Evolutionary conservation across 2,797 vertebrate genomes (phyloP).

Genomic region (Scomberomorus guttatus): DNA sequence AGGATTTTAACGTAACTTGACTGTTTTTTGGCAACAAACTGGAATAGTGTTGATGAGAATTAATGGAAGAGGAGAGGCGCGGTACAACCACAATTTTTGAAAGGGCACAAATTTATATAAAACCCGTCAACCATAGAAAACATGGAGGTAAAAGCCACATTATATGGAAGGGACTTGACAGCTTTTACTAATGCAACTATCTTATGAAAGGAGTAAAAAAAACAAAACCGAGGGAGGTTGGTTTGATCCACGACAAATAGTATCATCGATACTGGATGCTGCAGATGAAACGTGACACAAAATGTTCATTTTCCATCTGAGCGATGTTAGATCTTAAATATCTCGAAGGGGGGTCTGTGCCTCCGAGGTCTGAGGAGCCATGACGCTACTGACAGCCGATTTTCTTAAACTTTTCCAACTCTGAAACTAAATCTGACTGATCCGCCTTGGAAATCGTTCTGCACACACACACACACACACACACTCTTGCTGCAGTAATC

Average conservation of each 20-base stretch:
- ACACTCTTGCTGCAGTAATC: slow-evolving; percentile 42
- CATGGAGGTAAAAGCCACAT: slow-evolving; percentile 24
- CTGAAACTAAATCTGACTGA: slow-evolving; percentile 68
- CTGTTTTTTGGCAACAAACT: slow-evolving; percentile 42
- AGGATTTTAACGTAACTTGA: slow-evolving; percentile 49
- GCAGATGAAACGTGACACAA: slow-evolving; percentile 57
- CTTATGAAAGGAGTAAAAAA: neutral
- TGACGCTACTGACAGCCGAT: slow-evolving; percentile 59
- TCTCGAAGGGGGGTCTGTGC: slow-evolving; percentile 9
- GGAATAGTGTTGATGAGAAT: slow-evolving; percentile 45
- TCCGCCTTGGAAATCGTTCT: slow-evolving; percentile 37
- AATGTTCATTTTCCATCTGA: slow-evolving; percentile 61
- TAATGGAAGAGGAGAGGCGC: slow-evolving; percentile 31
- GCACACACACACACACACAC: neutral
- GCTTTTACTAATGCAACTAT: slow-evolving; percentile 29
- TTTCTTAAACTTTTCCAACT: slow-evolving; percentile 60
- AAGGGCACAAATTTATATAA: slow-evolving; percentile 26
- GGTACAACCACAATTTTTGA: slow-evolving; percentile 31
- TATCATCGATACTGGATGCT: slow-evolving; percentile 11
- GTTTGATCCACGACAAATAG: slow-evolving; percentile 45
- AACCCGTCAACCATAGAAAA: slow-evolving; percentile 27
- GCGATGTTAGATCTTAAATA: slow-evolving; percentile 46
- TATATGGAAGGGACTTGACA: slow-evolving; percentile 13
- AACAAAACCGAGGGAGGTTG: neutral
- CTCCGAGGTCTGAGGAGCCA: slow-evolving; percentile 39